Evolutionary conservation across 1,140 invertebrate genomes (phyloP).

Genomic region (Hylaeus anthracinus): DNA sequence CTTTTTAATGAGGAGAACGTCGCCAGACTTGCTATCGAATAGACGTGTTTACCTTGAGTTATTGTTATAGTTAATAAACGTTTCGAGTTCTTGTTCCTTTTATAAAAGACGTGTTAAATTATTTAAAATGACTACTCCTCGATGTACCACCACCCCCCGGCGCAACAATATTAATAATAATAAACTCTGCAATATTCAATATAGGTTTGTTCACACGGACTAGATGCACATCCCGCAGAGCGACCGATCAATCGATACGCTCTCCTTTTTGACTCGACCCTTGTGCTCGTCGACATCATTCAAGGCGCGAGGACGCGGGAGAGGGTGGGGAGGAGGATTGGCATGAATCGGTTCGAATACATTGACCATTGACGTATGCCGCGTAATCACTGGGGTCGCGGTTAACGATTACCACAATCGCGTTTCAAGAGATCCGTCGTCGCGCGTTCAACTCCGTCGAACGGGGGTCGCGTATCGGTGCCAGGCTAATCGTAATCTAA

Average conservation of each 20-base stretch:
- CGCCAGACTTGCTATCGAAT: no score
- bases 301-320: constrained; percentile 1
- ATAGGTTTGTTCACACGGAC: constrained; percentile 77
- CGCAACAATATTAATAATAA: constrained; percentile 52
- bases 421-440: neutral
- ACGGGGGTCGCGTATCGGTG: no score
- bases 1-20: constrained; percentile 44
- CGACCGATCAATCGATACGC: constrained; percentile 50
- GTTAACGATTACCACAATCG: constrained; percentile 24
- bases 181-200: constrained; percentile 77
- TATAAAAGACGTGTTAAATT: no score
- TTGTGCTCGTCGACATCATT: constrained; percentile 25
- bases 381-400: constrained; percentile 29
- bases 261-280: constrained; percentile 40
- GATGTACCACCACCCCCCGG: no score
- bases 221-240: constrained; percentile 72
- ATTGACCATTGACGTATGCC: constrained; percentile 39
- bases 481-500: no score
- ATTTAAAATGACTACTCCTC: no score
- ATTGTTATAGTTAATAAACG: no score
- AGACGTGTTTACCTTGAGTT: no score
- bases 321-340: neutral
- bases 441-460: neutral
- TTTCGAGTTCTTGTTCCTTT: no score
- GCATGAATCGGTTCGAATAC: constrained; percentile 46